phyloP scores from a whole-genome alignment of 2,113 vertebrate genomes.

The Gnathonemus longibarbis region DNA sequence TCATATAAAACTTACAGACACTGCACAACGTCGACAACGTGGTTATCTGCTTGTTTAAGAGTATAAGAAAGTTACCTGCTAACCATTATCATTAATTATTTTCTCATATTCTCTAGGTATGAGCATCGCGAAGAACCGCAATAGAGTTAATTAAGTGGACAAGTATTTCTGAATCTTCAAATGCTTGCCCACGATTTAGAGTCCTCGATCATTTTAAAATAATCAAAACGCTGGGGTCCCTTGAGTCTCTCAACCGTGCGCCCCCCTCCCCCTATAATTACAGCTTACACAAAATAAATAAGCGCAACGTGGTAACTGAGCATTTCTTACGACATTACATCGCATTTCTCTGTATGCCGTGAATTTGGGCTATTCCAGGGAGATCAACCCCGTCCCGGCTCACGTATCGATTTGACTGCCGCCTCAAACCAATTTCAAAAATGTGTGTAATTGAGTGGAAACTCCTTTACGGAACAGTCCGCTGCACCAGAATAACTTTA shows the following conservation, averaged over 20 bases:
- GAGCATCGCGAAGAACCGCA: background rate
- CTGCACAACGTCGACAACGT: background rate
- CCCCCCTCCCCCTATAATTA: constrained; percentile 29
- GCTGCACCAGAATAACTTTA: constrained; percentile 13
- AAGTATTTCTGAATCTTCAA: background rate
- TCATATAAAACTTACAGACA: background rate
- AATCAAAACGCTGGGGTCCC: background rate
- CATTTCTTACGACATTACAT: background rate
- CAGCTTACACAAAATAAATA: constrained; percentile 20
- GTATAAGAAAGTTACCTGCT: background rate
- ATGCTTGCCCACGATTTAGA: background rate
- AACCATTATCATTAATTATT: background rate
- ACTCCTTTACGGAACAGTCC: background rate
- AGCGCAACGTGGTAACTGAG: constrained; percentile 9
- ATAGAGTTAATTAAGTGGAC: background rate
- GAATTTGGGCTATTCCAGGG: constrained; percentile 34
- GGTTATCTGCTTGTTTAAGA: background rate
- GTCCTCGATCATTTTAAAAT: background rate
- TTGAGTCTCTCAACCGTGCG: background rate
- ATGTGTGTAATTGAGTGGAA: background rate
- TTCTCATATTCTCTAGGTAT: background rate
- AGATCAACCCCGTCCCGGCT: background rate
- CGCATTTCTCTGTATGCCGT: background rate
- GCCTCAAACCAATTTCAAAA: background rate
- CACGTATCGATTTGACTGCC: background rate